These are phyloP conservation scores for Pangasianodon gigas DNA, from an alignment of 2,113 vertebrate species.

Conservation along the genomic window DNA sequence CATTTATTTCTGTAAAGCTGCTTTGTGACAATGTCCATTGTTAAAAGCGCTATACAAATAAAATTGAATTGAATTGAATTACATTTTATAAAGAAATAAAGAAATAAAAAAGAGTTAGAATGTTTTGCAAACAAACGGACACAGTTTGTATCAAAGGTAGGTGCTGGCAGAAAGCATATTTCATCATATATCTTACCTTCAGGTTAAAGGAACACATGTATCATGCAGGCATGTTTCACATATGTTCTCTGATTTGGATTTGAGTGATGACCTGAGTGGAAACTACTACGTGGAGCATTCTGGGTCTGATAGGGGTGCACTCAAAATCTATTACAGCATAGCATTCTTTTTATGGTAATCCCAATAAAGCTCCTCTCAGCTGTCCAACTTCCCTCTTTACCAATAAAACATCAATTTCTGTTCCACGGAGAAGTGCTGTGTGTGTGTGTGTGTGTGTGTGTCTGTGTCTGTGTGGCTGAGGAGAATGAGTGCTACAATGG, in stretches of 20 bases:
- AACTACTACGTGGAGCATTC: not conserved
- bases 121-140: not conserved
- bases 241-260: not conserved
- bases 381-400: conserved; percentile 53
- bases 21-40: no score
- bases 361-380: conserved; percentile 48
- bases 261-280: not conserved
- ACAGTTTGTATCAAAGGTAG: not conserved
- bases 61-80: no score
- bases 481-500: conserved; percentile 52
- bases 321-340: conserved; percentile 26
- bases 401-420: conserved; percentile 49
- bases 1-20: no score
- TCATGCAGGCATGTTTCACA: not conserved
- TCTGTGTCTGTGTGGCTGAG: conserved; percentile 51
- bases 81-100: not conserved
- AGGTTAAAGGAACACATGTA: not conserved
- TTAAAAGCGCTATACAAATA: no score
- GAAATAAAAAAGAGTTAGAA: not conserved
- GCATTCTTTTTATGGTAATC: conserved; percentile 40
- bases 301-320: not conserved
- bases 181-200: not conserved
- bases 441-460: conserved; percentile 60
- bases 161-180: not conserved
- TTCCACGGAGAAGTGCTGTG: conserved; percentile 24